Evolutionary conservation across 2,888 invertebrate species (phyloP), one percentile per base, ranked within the genome.

Genomic region (Drosophila nigritarsus): DNA sequence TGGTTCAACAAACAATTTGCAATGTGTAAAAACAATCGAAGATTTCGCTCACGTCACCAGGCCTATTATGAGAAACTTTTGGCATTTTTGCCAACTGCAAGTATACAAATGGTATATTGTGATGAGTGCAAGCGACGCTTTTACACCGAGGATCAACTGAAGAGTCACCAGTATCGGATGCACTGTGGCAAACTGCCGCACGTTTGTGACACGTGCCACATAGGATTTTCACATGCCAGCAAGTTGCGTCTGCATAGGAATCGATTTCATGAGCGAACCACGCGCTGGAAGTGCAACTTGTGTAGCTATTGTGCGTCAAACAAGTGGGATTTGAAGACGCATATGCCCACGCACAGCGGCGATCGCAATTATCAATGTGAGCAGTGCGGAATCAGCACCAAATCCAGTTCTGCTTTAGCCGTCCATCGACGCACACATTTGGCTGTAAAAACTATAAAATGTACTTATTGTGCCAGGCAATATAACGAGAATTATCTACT

Each of bases 361-460:
- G 62, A 63, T 15, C 64, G 84, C 0, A 76, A 78, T 27, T 84
- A 55, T 42, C 66, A 54, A n/a, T 82, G 82, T 29, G 84, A 82
- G 34, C 2, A 65, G 8, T 84, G 84, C 24, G 84, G 82, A 1
- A 45, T 64, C 1, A 67, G 66, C 20, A 67, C 63, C 15, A 83
- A 81, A 56, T 65, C 68, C 2, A 76, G 65, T 29, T 76, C 82
- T 1, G 58, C 74, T 1, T 29, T 84, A 24, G 77, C 77, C 1
- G 79, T 82, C 0, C 82, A 82, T 38, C 68, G 76, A 3, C 83
- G 82, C 0, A 82, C 60, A 6, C 82, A 82, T 51, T 58, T 59
- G 0, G 27, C 18, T 13, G 59, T 67, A 0, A 58, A 48, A 29
- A 27, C 45, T 20, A 20, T 66, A 3, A 20, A 30, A 1, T 82